These are phyloP conservation scores for Ochlodes sylvanus DNA, from an alignment of 2,888 invertebrate genomes.

Conservation along the genomic window DNA sequence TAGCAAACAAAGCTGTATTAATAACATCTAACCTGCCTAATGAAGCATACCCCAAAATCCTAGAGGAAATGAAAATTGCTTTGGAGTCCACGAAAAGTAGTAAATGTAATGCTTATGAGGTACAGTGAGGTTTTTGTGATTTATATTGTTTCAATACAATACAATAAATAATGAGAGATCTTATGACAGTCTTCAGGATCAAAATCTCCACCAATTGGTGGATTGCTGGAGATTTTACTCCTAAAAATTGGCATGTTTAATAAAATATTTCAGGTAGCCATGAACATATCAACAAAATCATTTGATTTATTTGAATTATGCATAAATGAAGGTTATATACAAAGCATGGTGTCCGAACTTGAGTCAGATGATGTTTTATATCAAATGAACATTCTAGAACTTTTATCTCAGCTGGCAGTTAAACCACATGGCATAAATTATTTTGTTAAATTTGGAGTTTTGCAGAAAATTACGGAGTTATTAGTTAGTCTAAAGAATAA, in stretches of 20 bases:
- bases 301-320: conserved; percentile 85
- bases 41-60: conserved; percentile 82
- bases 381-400: conserved; percentile 92
- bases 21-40: conserved; percentile 80
- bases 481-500: conserved; percentile 86
- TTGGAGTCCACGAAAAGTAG: conserved; percentile 84
- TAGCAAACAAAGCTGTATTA: conserved; percentile 85
- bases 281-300: conserved; percentile 87
- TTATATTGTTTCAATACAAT: no score
- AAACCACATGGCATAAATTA: conserved; percentile 90
- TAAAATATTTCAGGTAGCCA: conserved; percentile 80
- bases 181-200: no score
- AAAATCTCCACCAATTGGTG: no score
- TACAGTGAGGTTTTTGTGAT: conserved; percentile 50
- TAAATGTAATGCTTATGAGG: conserved; percentile 89
- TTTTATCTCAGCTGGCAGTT: conserved; percentile 89
- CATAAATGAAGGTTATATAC: conserved; percentile 86
- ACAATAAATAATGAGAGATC: no score
- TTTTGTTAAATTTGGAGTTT: conserved; percentile 88
- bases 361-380: conserved; percentile 90
- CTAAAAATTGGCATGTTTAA: no score
- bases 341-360: conserved; percentile 87
- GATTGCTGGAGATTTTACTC: no score
- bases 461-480: conserved; percentile 86
- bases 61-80: conserved; percentile 84